Base-by-base conservation (phyloP, 2,113 vertebrate genomes). In the Seriola quinqueradiata region DNA sequence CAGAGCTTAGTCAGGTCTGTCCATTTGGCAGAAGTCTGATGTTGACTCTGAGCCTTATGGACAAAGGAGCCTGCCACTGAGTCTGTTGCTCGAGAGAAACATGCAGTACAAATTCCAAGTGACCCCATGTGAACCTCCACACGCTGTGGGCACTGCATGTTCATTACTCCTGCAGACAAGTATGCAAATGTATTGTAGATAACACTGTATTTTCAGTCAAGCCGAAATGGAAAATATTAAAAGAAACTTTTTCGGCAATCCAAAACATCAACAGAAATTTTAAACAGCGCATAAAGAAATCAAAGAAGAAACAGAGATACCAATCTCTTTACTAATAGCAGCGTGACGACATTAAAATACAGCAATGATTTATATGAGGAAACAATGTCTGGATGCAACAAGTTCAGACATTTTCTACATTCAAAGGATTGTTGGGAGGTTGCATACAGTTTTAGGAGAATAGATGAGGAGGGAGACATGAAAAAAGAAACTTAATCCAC, bases 31-130 rank as follows among this genome's bases (percentile, higher is more conserved):
- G 68, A 54, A 28, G 67, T 21, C 61, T 44, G 54, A 60, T 75
- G 70, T 78, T 87, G 74, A 78, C 63, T 23, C 69, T 69, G 69
- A 55, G 23, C 9, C 55, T 61, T 23, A 13, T 34, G 46, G 46
- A 83, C 54, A 42, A 52, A 81, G 61, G 38, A 71, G 6, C 8
- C 59, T 34, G 59, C 57, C 60, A 55, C 32, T 23, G 55, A 50
- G 32, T 23, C 48, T 46, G 66, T 38, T 83, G 60, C 25, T 72
- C 36, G 17, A 63, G 17, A 17, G 42, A 68, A 70, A 7, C 48
- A 19, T 44, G 61, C 52, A 77, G 46, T 9, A 57, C 55, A 80
- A 64, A 85, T 21, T 19, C 32, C 6, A 21, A 5, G 28, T 79
- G 58, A 63, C 64, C 69, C 38, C 65, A 75, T 66, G 21, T 75